Evolutionary conservation across 2,888 invertebrate genomes (phyloP), one percentile per base, ranked within the genome.

Genomic region (Leucozona laternaria): DNA sequence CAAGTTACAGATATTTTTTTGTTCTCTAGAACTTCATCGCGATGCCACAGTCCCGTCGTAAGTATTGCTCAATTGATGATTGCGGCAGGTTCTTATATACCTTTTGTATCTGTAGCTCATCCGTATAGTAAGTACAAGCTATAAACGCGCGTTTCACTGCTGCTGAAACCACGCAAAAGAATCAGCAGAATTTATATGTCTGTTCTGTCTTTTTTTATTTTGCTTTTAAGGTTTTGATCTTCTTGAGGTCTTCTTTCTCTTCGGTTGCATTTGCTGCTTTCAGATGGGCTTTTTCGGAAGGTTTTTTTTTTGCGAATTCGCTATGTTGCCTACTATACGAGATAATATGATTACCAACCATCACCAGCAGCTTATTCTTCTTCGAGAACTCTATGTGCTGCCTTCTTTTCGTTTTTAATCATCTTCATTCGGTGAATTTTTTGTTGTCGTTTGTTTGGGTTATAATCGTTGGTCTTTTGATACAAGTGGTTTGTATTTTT

Each of bases 21-120:
- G 62, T 71, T 76, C 79, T 80, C 82, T 86, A 85, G 88, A 88
- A 89, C 89, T 88, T 88, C 89, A 88, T 88, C 89, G 89, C 89
- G 82, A 89, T 88, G 81, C 68, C 88, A 88, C 89, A 88, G 89
- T 88, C 88, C 89, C 88, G 88, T 88, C 88, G 87, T 88, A 89
- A 90, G 88, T 89, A 90, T 90, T 90, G 89, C 89, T 89, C 88
- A 89, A 89, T 89, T 88, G 86, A 70, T 88, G 89, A 89, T 89
- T 89, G 89, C 88, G 88, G 87, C 88, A 89, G 89, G 90, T 90
- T 90, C 89, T 90, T 90, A 90, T 90, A 90, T 90, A 90, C 90
- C 89, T 90, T 90, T 89, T 83, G 83, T 86, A 72, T 73, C 73
- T 57, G 64, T 66, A 79, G 73, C 84, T 73, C 85, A 85, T 85